Base-by-base conservation (phyloP, 2,113 vertebrate species). In the Clarias macrocephalus region DNA sequence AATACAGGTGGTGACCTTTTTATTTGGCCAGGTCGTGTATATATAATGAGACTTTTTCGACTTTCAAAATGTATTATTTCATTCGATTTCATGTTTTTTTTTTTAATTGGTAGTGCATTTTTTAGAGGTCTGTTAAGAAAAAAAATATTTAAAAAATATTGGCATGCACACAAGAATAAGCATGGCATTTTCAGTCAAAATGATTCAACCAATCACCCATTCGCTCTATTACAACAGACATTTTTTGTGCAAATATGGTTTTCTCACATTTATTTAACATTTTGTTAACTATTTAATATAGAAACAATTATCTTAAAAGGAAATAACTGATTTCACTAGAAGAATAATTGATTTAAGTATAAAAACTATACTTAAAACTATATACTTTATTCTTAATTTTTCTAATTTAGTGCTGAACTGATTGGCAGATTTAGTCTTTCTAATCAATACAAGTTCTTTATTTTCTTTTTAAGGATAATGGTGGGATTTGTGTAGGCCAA, bases 401-500 rank as follows among this genome's bases (percentile, higher is more conserved):
- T 48, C 48, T 48, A 48, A 48, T 48, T 48, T 48, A 80, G 63
- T 42, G 21, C 54, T n/a, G 52, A 72, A 79, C 65, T 82, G 63
- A 81, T 81, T 65, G 63, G 37, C 54, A 72, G 52, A 60, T 28
- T 60, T 25, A 60, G 54, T 48, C 48, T 48, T 48, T 48, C 48
- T 48, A 42, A 42, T 42, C 4, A 42, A 6, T 42, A 0, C 23
- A 18, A 70, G 8, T 52, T 62, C 7, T 37, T 13, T 19, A 52
- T 82, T 82, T 82, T 80, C 62, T n/a, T 80, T 62, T 87, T 73
- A 81, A 28, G 56, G 37, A 73, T 48, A 52, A 1, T 48, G 68
- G 57, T 75, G 54, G 30, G 37, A 82, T 63, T 82, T 62, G 66
- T 60, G 80, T 60, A 87, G 73, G 85, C 82, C 56, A 86, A 2